These are phyloP conservation scores for Helostoma temminkii DNA, from an alignment of 2,797 vertebrate genomes.

Conservation along the genomic window DNA sequence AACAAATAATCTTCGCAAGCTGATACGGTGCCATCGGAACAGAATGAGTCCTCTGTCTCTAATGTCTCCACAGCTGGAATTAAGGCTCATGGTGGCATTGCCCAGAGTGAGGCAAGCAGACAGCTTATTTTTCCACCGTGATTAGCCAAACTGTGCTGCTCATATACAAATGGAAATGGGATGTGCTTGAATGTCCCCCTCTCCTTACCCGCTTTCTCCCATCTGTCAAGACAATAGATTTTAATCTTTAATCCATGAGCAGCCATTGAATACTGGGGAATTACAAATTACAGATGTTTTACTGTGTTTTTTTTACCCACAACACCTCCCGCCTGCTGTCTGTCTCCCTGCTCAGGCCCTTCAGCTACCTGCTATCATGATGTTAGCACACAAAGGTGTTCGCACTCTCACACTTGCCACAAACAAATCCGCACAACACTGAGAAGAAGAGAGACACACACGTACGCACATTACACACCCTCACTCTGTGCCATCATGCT, in stretches of 20 bases:
- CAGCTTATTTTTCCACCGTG: constrained; percentile 86
- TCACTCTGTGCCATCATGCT: constrained; percentile 90
- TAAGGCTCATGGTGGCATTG: constrained; percentile 78
- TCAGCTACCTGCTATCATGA: constrained; percentile 88
- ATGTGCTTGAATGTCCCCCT: constrained; percentile 83
- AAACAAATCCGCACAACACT: constrained; percentile 52
- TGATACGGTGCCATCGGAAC: constrained; percentile 59
- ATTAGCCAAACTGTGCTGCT: constrained; percentile 88
- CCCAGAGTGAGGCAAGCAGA: constrained; percentile 83
- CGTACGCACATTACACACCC: constrained; percentile 59
- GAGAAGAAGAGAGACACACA: constrained; percentile 21
- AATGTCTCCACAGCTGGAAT: constrained; percentile 84
- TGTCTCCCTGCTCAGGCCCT: constrained; percentile 82
- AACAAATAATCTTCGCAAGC: constrained; percentile 55
- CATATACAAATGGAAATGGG: constrained; percentile 97
- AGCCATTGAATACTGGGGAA: constrained; percentile 99
- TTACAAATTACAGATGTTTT: constrained; percentile 99
- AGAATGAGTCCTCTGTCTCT: constrained; percentile 64
- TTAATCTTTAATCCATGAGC: constrained; percentile 99
- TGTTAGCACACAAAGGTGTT: constrained; percentile 54
- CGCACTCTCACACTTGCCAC: constrained; percentile 33
- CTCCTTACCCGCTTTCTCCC: constrained; percentile 88
- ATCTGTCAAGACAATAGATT: constrained; percentile 99
- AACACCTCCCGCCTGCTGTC: constrained; percentile 67
- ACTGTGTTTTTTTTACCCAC: constrained; percentile 88